A percentile compares a stretch with the other conserved stretches of the same genome.
Evolutionary conservation across 2,888 invertebrate genomes (phyloP).

Genomic region (Drosophila crucigera): DNA sequence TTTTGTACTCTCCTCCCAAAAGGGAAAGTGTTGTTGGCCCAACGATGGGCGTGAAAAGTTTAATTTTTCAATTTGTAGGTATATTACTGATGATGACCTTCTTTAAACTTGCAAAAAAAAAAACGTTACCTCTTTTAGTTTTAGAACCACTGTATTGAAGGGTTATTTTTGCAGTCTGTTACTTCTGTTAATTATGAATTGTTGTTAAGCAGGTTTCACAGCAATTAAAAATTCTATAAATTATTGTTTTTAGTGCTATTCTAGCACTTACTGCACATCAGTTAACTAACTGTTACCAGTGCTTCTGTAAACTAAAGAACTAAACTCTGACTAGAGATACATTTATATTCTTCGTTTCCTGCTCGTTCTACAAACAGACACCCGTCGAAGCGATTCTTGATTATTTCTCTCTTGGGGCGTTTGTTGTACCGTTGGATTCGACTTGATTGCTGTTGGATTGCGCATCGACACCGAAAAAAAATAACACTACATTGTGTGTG

Average conservation of each 20-base stretch:
- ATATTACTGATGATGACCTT: neutral
- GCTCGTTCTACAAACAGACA: slow-evolving; percentile 10
- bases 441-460: slow-evolving; percentile 38
- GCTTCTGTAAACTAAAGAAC: neutral
- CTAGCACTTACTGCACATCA: slow-evolving; percentile 1
- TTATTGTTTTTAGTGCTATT: neutral
- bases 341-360: slow-evolving; percentile 4
- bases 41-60: neutral
- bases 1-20: neutral
- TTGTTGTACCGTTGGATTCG: slow-evolving; percentile 57
- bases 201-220: neutral
- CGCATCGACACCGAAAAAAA: slow-evolving; percentile 47
- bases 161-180: neutral
- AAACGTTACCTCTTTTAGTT: neutral
- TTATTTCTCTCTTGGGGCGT: slow-evolving; percentile 51
- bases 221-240: neutral
- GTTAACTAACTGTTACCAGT: slow-evolving; percentile 5
- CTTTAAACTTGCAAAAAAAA: neutral
- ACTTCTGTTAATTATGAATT: neutral
- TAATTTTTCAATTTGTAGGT: neutral
- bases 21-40: slow-evolving; percentile 2
- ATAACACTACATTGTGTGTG: slow-evolving; percentile 7
- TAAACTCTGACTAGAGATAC: neutral
- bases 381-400: slow-evolving; percentile 35
- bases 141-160: neutral